Base-by-base conservation (phyloP, 2,797 vertebrate genomes). In the Odontamblyopus rebecca region DNA sequence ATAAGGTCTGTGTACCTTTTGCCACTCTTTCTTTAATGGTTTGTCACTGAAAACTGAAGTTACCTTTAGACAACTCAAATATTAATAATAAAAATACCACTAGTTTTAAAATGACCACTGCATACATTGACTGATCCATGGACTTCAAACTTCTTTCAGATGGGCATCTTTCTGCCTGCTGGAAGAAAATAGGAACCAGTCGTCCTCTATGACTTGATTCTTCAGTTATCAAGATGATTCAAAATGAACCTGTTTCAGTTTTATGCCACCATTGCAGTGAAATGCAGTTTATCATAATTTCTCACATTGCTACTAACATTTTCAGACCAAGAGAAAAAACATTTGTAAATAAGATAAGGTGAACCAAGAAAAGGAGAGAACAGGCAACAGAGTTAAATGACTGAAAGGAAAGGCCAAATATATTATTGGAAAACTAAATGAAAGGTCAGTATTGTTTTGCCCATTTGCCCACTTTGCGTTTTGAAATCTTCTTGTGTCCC, bases 401-500 rank as follows among this genome's bases (percentile, higher is more conserved):
- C 7, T 51, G 38, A 78, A 29, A 53, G 30, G 5, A 15, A 71
- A 30, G 54, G 11, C 54, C 23, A 57, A 26, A 23, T 57, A 26
- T 26, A 57, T 6, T 57, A 12, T 12, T 12, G 72, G 41, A 71
- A 67, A 54, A 73, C 61, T 69, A 57, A 27, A 11, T 18, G 54
- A 74, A 57, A 70, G 64, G 61, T 66, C 70, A 78, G 78, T 73
- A 73, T 65, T 61, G 67, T 61, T 61, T 68, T 74, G 81, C 80
- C 77, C 75, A 67, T n/a, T n/a, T n/a, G n/a, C n/a, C n/a, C n/a
- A n/a, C 78, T 75, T 80, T 88, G 84, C 82, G 85, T 89, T 88
- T 86, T 88, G 78, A 87, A 78, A 57, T 9, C 74, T 67, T 77
- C 76, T 81, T 70, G 23, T 68, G 71, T 69, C 82, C 62, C 78